phyloP scores from a whole-genome alignment of 2,797 vertebrate species.

The Microcaecilia unicolor region DNA sequence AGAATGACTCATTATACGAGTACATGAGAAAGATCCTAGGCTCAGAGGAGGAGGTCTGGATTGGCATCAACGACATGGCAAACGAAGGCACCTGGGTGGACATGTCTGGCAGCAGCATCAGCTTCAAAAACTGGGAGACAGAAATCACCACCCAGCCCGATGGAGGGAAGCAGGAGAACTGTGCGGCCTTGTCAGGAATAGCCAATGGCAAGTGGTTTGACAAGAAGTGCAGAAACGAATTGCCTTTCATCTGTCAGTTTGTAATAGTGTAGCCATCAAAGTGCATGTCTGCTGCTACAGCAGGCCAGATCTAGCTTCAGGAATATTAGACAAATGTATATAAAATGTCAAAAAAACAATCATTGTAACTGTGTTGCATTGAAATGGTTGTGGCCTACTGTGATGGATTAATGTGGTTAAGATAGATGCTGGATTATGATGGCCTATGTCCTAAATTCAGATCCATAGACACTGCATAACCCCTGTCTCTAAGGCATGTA shows the following conservation, averaged over 20 bases:
- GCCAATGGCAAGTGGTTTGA: slow-evolving; percentile 77
- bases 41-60: slow-evolving; percentile 61
- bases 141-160: slow-evolving; percentile 78
- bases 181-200: slow-evolving; percentile 53
- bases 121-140: slow-evolving; percentile 83
- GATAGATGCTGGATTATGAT: not conserved
- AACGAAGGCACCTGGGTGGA: slow-evolving; percentile 73
- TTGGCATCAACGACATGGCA: slow-evolving; percentile 80
- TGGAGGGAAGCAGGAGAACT: slow-evolving; percentile 69
- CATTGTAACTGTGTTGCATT: no score
- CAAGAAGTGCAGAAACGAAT: slow-evolving; percentile 66
- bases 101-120: slow-evolving; percentile 46
- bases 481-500: not conserved
- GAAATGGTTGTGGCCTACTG: not conserved
- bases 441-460: no score
- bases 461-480: slow-evolving; percentile 1
- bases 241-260: slow-evolving; percentile 85
- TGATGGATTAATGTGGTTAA: not conserved
- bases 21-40: slow-evolving; percentile 69
- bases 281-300: not conserved
- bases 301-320: no score
- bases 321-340: no score
- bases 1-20: slow-evolving; percentile 70
- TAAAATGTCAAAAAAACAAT: no score
- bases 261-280: slow-evolving; percentile 66